Conservation (phyloP, 2,797 vertebrate genomes). For the Knipowitschia caucasica region DNA sequence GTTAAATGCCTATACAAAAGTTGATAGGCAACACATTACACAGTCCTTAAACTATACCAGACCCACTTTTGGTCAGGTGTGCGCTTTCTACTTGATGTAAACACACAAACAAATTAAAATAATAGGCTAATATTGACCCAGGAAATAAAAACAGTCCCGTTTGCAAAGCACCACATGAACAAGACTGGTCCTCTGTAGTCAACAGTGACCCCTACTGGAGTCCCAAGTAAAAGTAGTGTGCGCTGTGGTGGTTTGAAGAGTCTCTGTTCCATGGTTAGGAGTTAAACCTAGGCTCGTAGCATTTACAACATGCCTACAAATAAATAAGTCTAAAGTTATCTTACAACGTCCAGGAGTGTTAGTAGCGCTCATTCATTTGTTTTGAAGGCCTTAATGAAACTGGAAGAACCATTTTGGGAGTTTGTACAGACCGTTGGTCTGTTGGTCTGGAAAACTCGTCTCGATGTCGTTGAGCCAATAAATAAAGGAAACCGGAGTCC, state of each 20-base stretch:
- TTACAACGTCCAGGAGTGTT: constrained; percentile 56
- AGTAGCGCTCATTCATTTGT: constrained; percentile 20
- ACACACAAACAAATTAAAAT: constrained; percentile 39
- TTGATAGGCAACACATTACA: constrained; percentile 11
- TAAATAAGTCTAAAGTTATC: constrained; percentile 50
- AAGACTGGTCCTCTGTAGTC: constrained; percentile 19
- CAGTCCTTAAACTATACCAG: constrained; percentile 17
- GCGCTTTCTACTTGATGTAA: constrained; percentile 46
- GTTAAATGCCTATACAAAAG: constrained; percentile 16
- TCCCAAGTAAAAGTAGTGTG: constrained; percentile 49
- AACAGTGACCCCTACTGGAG: constrained; percentile 20
- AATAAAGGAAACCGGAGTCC: constrained; percentile 27
- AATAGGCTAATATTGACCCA: constrained; percentile 27
- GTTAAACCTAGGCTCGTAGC: constrained; percentile 24
- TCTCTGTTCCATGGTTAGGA: constrained; percentile 36
- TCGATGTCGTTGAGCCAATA: constrained; percentile 33
- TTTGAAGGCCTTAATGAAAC: constrained; percentile 37
- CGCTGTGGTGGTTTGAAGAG: constrained; percentile 15
- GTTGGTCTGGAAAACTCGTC: constrained; percentile 10
- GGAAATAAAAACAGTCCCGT: constrained; percentile 25
- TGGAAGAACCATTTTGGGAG: constrained; percentile 44
- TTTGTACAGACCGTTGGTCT: constrained; percentile 16
- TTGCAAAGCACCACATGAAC: constrained; percentile 18
- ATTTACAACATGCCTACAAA: constrained; percentile 50
- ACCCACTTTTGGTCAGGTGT: constrained; percentile 19